Evolutionary conservation across 1,140 invertebrate species (phyloP).

Genomic region (Ceratitis capitata): DNA sequence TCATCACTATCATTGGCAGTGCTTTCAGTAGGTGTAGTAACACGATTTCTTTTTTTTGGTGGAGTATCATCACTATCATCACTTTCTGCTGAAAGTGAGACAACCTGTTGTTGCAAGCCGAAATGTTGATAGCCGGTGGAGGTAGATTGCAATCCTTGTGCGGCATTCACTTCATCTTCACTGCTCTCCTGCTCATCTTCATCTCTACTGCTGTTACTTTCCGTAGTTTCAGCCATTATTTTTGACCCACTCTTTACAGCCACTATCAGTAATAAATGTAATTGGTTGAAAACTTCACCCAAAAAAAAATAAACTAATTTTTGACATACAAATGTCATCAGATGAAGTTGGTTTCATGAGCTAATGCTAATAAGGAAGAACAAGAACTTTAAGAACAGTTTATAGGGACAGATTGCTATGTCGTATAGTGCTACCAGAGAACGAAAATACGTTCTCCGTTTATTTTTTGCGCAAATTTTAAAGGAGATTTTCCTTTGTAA

Average conservation of each 20-base stretch:
- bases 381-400: neutral
- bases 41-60: neutral
- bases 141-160: neutral
- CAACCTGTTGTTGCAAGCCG: neutral
- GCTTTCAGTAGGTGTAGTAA: neutral
- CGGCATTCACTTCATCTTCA: neutral
- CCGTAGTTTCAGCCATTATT: neutral
- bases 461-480: too few species aligned
- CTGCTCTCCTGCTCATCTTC: slow-evolving; percentile 11
- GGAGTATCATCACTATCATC: neutral
- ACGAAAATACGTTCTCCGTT: too few species aligned
- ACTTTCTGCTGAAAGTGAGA: neutral
- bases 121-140: neutral
- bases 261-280: neutral
- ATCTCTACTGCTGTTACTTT: neutral
- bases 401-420: too few species aligned
- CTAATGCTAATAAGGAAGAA: neutral
- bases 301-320: neutral
- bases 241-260: neutral
- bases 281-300: neutral
- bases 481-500: too few species aligned
- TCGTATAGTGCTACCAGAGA: too few species aligned
- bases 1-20: neutral
- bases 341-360: neutral
- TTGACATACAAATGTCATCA: neutral